These are phyloP conservation scores for Paelopatides confundens DNA, from an alignment of 53 echinoderm and acorn worm species.

Conservation along the genomic window DNA sequence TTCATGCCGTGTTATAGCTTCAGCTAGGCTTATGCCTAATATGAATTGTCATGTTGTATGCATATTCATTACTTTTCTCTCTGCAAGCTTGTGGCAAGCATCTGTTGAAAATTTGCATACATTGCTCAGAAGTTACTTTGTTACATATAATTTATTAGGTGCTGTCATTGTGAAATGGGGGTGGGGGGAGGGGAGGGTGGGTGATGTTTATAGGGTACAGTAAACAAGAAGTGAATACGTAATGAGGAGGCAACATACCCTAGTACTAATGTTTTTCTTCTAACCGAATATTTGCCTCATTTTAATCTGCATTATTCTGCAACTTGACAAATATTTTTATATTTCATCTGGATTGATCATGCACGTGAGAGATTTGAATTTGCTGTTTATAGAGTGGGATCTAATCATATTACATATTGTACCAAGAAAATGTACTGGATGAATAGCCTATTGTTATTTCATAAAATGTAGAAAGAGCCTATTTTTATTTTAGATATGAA, in stretches of 20 bases:
- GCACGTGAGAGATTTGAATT: not conserved
- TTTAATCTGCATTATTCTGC: not conserved
- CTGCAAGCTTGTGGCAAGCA: not conserved
- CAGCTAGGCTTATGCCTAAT: too few relatives aligned
- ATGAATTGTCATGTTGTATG: not conserved
- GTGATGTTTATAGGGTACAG: not conserved
- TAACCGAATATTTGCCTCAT: not conserved
- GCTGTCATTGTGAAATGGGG: too few relatives aligned
- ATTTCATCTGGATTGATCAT: not conserved
- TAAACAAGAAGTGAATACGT: not conserved
- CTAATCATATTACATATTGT: too few relatives aligned
- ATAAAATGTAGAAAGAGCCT: too few relatives aligned
- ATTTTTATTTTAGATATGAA: too few relatives aligned
- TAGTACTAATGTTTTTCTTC: not conserved
- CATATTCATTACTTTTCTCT: not conserved
- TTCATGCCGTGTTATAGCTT: too few relatives aligned
- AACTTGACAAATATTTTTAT: not conserved
- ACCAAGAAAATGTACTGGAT: too few relatives aligned
- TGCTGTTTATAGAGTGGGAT: not conserved
- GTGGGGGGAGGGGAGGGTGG: too few relatives aligned
- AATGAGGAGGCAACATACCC: not conserved
- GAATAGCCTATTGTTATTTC: too few relatives aligned
- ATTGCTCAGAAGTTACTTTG: too few relatives aligned
- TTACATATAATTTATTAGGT: too few relatives aligned
- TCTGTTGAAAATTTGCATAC: too few relatives aligned